Evolutionary conservation across 2,888 invertebrate genomes (phyloP), one percentile per base, ranked within the genome.

Genomic region (Syritta pipiens): DNA sequence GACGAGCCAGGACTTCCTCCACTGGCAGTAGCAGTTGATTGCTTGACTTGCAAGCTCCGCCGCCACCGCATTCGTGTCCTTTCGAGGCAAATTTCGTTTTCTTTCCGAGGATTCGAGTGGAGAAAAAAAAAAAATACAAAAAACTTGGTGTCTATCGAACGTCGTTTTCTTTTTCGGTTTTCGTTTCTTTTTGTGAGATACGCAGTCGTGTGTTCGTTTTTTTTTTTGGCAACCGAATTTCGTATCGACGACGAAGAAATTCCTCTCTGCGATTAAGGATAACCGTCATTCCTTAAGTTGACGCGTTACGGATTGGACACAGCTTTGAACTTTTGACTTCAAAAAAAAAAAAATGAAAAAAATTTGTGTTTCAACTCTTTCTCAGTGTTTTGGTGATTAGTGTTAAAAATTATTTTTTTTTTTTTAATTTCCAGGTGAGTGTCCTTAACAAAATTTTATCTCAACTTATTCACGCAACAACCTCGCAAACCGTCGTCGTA

Each of bases 211-310:
- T 74, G 42, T 74, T 17, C 63, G 60, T 67, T 42, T 55, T 74
- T 51, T 57, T 62, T 53, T 40, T 57, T 32, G 10, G 14, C 9
- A 59, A 65, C 40, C 17, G 55, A 57, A 46, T 60, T 74, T 67
- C 49, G 62, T 57, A 48, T 35, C 57, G 55, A 63, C 49, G 63
- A 55, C 49, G 24, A 37, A 44, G 79, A 72, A 79, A 68, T 74
- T 74, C 68, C 67, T 67, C 68, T 67, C 22, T 35, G 55, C 79
- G 74, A 51, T 67, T 79, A 57, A 62, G 74, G 62, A 74, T 72
- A 68, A 62, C 53, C 68, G 68, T 81, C 81, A 81, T 81, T 81
- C 81, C 75, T 74, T 72, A 69, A 69, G 75, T 81, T 75, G 75
- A 81, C 75, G 81, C 75, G 81, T 75, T 59, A 75, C 63, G 62